phyloP scores from a whole-genome alignment of 30 jellyfish, hydroid and myxozoan genomes.

The Turritopsis dohrnii region DNA sequence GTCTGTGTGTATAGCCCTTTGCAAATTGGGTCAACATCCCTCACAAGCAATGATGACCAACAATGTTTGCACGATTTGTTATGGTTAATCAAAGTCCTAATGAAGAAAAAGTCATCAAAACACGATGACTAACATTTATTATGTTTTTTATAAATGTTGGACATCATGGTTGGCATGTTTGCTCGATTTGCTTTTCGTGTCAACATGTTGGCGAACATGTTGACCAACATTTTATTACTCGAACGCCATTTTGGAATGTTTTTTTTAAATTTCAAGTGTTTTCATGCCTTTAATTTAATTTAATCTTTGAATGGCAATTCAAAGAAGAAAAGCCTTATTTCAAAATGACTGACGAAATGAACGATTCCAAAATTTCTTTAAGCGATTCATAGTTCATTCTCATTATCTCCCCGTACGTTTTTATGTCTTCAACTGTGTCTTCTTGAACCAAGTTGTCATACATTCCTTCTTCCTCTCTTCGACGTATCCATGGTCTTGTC shows the following conservation, averaged over 20 bases:
- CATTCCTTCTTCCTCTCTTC: slow-evolving; percentile 12
- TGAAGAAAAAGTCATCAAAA: background rate
- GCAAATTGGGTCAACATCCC: too few species aligned
- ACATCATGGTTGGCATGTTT: too few species aligned
- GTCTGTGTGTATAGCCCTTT: background rate
- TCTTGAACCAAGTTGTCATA: background rate
- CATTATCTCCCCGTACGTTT: background rate
- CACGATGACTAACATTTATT: background rate
- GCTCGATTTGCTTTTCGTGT: too few species aligned
- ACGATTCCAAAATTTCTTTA: background rate
- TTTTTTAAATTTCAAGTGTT: too few species aligned
- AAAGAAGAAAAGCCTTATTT: too few species aligned
- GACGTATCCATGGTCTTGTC: background rate
- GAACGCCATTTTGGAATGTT: too few species aligned
- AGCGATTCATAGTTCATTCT: slow-evolving; percentile 15
- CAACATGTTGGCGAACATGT: too few species aligned
- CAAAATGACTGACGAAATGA: background rate
- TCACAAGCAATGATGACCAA: background rate
- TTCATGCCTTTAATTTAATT: too few species aligned
- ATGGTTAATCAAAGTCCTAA: too few species aligned
- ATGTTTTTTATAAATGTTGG: too few species aligned
- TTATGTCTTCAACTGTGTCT: background rate
- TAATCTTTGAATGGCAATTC: too few species aligned
- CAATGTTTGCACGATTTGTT: too few species aligned
- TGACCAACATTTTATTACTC: background rate